Evolutionary conservation across 2,113 vertebrate species (phyloP).

Genomic region (Piprites chloris): DNA sequence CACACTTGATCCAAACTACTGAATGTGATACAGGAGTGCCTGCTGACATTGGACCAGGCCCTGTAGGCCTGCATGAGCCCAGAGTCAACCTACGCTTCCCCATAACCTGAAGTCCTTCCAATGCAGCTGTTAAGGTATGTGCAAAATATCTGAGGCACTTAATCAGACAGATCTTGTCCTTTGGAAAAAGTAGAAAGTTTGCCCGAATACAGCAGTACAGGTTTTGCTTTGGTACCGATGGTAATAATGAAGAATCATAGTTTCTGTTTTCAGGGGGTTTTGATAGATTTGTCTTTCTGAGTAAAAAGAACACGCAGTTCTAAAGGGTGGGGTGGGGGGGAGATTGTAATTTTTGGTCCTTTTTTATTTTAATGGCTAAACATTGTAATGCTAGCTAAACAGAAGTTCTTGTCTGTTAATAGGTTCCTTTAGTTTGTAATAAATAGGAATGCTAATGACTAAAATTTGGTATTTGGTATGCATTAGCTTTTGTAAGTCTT

Average conservation of each 20-base stretch:
- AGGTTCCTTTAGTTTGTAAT: constrained; percentile 77
- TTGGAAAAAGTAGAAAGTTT: not conserved
- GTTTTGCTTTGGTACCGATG: not conserved
- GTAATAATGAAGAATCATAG: not conserved
- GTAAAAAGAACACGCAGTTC: constrained; percentile 10
- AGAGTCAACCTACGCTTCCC: not conserved
- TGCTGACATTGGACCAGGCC: not conserved
- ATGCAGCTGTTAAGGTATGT: not conserved
- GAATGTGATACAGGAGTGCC: not conserved
- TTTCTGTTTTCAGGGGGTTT: not conserved
- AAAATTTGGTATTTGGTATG: constrained; percentile 80
- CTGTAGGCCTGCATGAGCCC: not conserved
- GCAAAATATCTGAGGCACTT: not conserved
- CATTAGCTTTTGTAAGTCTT: constrained; percentile 77
- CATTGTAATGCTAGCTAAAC: constrained; percentile 78
- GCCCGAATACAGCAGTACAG: not conserved
- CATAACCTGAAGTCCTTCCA: not conserved
- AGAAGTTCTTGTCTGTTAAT: constrained; percentile 77
- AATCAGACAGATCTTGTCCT: not conserved
- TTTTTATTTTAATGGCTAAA: constrained; percentile 73
- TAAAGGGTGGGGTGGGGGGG: not conserved
- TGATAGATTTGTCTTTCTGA: not conserved
- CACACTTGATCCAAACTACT: not conserved
- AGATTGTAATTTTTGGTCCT: constrained; percentile 41
- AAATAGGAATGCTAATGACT: constrained; percentile 80